phyloP scores from a whole-genome alignment of 2,888 invertebrate genomes.

The Sinodicranocentrus sp. region DNA sequence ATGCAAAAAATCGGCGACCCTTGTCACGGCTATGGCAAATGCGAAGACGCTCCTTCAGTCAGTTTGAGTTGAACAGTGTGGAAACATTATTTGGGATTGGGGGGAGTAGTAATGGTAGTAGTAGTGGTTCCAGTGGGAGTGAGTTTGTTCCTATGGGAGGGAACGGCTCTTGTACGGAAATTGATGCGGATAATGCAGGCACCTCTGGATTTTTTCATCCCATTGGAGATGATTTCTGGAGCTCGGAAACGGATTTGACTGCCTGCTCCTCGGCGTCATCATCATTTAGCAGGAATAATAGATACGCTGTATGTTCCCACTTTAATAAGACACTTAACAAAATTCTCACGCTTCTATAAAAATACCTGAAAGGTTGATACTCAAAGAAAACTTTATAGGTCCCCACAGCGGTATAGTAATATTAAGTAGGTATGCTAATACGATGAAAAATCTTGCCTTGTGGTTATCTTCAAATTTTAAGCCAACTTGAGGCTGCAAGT shows the following conservation, averaged over 20 bases:
- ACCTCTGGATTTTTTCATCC: constrained; percentile 71
- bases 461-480: no score
- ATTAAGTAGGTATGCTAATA: no score
- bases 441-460: no score
- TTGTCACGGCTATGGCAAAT: constrained; percentile 74
- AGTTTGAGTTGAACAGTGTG: constrained; percentile 71
- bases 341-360: constrained; percentile 8
- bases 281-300: constrained; percentile 52
- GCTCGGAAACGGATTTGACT: constrained; percentile 69
- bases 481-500: no score
- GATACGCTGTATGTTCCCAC: constrained; percentile 62
- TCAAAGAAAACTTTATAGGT: no score
- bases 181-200: constrained; percentile 69
- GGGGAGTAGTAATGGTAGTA: constrained; percentile 2
- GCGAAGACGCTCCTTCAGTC: constrained; percentile 73
- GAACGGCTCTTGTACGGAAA: constrained; percentile 69
- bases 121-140: constrained; percentile 36
- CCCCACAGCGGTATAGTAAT: no score
- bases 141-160: constrained; percentile 66
- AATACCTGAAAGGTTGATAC: no score
- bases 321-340: background rate
- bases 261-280: constrained; percentile 44
- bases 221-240: constrained; percentile 72
- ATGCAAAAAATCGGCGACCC: constrained; percentile 72
- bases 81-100: constrained; percentile 50